These are phyloP conservation scores for Sebastiscus albofasciatus DNA, from an alignment of 2,797 vertebrate species.

Conservation along the genomic window DNA sequence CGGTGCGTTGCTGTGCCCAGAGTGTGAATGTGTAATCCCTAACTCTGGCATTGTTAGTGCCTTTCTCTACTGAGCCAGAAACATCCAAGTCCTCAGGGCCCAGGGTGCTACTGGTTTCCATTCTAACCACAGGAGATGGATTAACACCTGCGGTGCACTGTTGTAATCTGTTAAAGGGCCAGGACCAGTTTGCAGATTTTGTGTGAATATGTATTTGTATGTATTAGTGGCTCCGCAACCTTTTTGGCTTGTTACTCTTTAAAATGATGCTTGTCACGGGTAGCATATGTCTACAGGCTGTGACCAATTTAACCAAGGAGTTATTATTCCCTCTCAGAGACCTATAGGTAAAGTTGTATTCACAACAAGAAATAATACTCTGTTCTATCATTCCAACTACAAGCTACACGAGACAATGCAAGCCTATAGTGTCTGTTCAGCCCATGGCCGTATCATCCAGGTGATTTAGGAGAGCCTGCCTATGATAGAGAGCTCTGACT, in stretches of 20 bases:
- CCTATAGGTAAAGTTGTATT: neutral
- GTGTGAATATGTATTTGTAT: neutral
- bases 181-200: neutral
- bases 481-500: neutral
- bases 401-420: neutral
- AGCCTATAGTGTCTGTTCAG: neutral
- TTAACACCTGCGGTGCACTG: conserved; percentile 31
- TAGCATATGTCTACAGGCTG: neutral
- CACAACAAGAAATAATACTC: neutral
- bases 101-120: conserved; percentile 29
- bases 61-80: conserved; percentile 37
- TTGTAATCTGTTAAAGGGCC: conserved; percentile 10
- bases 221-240: neutral
- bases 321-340: neutral
- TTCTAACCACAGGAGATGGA: conserved; percentile 43
- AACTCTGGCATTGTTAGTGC: conserved; percentile 29
- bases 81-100: conserved; percentile 10
- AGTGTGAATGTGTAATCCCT: conserved; percentile 49
- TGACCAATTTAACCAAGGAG: neutral
- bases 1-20: conserved; percentile 1
- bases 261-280: neutral
- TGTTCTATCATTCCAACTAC: neutral
- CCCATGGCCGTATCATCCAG: too few relatives aligned
- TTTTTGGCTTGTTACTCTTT: neutral
- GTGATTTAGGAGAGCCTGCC: too few relatives aligned